Percentiles rank a stretch among this genome's conserved stretches.
Evolutionary conservation across 2,888 invertebrate species (phyloP).

Genomic region (Diaperis boleti): DNA sequence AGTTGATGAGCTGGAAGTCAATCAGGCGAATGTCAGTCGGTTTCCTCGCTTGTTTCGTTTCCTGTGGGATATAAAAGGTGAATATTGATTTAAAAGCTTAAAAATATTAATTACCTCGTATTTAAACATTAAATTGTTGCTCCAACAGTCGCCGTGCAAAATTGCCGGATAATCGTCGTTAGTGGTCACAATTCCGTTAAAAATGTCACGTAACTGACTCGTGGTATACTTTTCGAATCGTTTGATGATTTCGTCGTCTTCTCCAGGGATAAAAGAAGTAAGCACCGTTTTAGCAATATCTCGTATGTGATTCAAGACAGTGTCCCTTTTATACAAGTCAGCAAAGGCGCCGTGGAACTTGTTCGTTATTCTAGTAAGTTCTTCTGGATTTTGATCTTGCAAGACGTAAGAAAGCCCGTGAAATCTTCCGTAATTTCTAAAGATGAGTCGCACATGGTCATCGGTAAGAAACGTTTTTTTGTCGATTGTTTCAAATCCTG

Average conservation of each 20-base stretch:
- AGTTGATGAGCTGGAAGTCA: slow-evolving; percentile 43
- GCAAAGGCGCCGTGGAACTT: not conserved
- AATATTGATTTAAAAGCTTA: not conserved
- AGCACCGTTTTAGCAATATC: not conserved
- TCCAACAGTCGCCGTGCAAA: slow-evolving; percentile 56
- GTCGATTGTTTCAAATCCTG: slow-evolving; percentile 36
- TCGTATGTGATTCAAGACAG: not conserved
- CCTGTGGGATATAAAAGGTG: too few species aligned
- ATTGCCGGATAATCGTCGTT: slow-evolving; percentile 44
- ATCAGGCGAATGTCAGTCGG: slow-evolving; percentile 38
- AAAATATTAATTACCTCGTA: slow-evolving; percentile 47
- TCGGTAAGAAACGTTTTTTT: slow-evolving; percentile 42
- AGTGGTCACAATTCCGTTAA: not conserved
- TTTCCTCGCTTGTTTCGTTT: not conserved
- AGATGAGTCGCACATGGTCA: slow-evolving; percentile 46
- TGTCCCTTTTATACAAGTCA: slow-evolving; percentile 6
- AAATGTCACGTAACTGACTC: not conserved
- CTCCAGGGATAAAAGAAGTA: not conserved
- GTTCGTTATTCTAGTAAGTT: slow-evolving; percentile 30
- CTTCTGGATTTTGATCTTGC: slow-evolving; percentile 39
- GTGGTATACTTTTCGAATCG: slow-evolving; percentile 5
- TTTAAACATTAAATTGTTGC: slow-evolving; percentile 56
- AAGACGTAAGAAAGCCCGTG: slow-evolving; percentile 50
- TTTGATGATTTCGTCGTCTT: slow-evolving; percentile 2
- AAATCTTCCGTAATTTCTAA: slow-evolving; percentile 49